Evolutionary conservation across 1,140 invertebrate species (phyloP).

Genomic region (Habropoda laboriosa): DNA sequence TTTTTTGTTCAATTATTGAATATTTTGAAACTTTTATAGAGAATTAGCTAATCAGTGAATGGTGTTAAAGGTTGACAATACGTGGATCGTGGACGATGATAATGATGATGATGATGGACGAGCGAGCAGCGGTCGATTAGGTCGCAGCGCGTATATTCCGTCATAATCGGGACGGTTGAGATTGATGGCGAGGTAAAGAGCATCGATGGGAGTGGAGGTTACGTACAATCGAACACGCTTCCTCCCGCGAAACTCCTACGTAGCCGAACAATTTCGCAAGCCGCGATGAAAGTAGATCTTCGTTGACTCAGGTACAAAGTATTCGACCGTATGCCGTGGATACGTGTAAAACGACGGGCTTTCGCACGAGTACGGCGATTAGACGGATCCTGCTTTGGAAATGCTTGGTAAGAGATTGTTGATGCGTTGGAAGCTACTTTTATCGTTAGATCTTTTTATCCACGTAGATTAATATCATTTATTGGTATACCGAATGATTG

Average conservation of each 20-base stretch:
- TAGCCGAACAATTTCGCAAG: constrained; percentile 48
- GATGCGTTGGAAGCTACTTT: background rate
- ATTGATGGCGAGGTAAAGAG: constrained; percentile 48
- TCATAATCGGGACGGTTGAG: constrained; percentile 37
- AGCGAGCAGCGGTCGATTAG: background rate
- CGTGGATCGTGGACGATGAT: background rate
- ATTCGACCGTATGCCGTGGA: constrained; percentile 18
- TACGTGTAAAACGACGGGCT: constrained; percentile 8
- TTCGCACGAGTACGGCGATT: background rate
- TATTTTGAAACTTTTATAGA: no score
- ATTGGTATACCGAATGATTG: no score
- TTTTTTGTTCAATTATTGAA: no score
- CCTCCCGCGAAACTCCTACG: constrained; percentile 50
- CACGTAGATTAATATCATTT: no score
- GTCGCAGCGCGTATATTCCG: constrained; percentile 25
- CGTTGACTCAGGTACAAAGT: constrained; percentile 49
- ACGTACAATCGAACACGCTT: constrained; percentile 51
- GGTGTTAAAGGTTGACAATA: background rate
- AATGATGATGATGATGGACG: constrained; percentile 2
- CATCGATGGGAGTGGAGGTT: constrained; percentile 51
- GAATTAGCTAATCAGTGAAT: no score
- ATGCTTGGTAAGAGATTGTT: background rate
- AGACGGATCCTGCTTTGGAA: background rate
- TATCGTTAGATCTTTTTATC: no score
- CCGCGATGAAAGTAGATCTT: constrained; percentile 51